phyloP scores from a whole-genome alignment of 2,797 vertebrate genomes.

The Anguilla marmorata region DNA sequence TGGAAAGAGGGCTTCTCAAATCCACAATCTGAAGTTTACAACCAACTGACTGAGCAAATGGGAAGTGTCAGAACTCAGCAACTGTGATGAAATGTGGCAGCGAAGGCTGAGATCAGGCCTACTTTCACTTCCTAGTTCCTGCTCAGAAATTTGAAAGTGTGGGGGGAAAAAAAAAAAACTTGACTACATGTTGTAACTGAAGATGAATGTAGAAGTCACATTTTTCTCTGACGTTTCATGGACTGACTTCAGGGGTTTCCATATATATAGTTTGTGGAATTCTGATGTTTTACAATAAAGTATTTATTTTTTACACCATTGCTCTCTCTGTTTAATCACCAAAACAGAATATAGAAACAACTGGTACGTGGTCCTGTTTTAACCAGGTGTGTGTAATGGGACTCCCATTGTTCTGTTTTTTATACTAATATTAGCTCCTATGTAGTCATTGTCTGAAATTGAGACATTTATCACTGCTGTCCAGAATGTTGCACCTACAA shows the following conservation, averaged over 20 bases:
- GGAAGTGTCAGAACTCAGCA: not conserved
- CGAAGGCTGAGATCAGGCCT: not conserved
- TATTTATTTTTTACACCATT: slow-evolving; percentile 37
- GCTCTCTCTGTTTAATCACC: not conserved
- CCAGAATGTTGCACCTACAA: too few species aligned
- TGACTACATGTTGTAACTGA: not conserved
- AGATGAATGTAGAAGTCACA: not conserved
- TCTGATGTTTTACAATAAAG: slow-evolving; percentile 30
- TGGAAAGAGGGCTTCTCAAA: not conserved
- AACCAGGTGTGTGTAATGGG: not conserved
- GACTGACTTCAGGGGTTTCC: not conserved
- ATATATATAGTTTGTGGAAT: not conserved
- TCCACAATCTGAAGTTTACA: not conserved
- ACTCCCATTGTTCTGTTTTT: too few species aligned
- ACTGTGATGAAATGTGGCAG: not conserved
- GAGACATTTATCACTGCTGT: not conserved
- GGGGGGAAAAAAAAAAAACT: not conserved
- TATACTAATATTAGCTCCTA: not conserved
- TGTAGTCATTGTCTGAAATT: not conserved
- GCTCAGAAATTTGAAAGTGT: not conserved
- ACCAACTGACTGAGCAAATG: not conserved
- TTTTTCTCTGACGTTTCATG: not conserved
- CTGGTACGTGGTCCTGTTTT: not conserved
- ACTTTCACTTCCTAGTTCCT: not conserved
- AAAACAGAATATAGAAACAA: not conserved